Conservation (phyloP, 2,888 invertebrate species). For the Epirrhoe tristata region DNA sequence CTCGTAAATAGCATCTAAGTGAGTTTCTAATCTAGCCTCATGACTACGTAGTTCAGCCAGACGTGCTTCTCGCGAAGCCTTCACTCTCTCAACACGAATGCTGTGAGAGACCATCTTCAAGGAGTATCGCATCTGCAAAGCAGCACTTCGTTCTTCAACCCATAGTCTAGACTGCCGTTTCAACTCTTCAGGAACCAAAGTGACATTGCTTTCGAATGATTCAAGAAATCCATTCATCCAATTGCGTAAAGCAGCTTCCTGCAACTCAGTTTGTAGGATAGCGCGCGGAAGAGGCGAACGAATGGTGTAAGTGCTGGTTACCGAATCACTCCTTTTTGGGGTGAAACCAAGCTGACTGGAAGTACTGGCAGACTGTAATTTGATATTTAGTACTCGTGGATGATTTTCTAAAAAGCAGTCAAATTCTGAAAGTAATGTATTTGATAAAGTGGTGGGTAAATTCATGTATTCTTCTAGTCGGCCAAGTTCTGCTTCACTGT, state of each 20-base stretch:
- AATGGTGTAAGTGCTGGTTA: constrained; percentile 26
- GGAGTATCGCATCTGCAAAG: constrained; percentile 65
- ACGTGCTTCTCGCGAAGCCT: constrained; percentile 59
- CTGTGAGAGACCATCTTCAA: constrained; percentile 68
- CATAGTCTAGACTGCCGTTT: constrained; percentile 62
- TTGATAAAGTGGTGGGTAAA: constrained; percentile 56
- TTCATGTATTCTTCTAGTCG: constrained; percentile 68
- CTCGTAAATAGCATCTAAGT: constrained; percentile 62
- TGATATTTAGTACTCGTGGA: constrained; percentile 46
- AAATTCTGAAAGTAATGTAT: constrained; percentile 66
- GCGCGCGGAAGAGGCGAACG: constrained; percentile 54
- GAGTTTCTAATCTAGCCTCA: constrained; percentile 63
- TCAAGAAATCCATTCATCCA: constrained; percentile 75
- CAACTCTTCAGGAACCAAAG: constrained; percentile 61
- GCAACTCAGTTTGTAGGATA: constrained; percentile 66
- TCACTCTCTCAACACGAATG: constrained; percentile 66
- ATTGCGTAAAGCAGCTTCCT: constrained; percentile 62
- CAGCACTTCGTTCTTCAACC: constrained; percentile 62
- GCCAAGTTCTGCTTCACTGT: constrained; percentile 63
- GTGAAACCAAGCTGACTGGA: constrained; percentile 26
- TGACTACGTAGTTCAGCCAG: constrained; percentile 64
- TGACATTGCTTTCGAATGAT: constrained; percentile 63
- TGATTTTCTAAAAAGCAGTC: constrained; percentile 66
- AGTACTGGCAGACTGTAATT: constrained; percentile 22
- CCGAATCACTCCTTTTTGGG: constrained; percentile 34